Evolutionary conservation across 2,113 vertebrate genomes (phyloP).

Genomic region (Cyprichromis sp.): DNA sequence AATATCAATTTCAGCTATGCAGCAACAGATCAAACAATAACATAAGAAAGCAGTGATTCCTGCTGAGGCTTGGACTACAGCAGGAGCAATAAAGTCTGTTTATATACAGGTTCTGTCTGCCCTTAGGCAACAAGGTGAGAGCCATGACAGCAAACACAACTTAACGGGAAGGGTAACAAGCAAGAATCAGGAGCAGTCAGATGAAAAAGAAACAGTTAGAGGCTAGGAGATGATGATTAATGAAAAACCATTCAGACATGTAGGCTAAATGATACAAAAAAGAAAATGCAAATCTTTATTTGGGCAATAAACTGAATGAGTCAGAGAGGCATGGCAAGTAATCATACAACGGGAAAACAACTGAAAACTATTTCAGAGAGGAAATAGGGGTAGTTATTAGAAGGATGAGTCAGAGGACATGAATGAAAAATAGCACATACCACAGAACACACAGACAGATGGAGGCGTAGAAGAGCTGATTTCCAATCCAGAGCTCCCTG

Average conservation of each 20-base stretch:
- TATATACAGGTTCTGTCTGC: not conserved
- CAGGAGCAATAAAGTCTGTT: not conserved
- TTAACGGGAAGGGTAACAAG: not conserved
- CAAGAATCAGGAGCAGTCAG: not conserved
- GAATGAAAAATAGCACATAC: constrained; percentile 37
- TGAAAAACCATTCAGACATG: not conserved
- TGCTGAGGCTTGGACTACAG: not conserved
- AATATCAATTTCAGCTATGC: not conserved
- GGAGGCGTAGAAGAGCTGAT: constrained; percentile 28
- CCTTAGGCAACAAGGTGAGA: not conserved
- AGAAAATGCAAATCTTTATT: constrained; percentile 1
- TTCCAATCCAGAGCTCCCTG: constrained; percentile 29
- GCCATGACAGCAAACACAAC: not conserved
- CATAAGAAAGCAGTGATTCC: not conserved
- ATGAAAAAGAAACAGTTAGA: constrained; percentile 7
- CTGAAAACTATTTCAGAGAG: constrained; percentile 8
- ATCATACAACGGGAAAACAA: constrained; percentile 21
- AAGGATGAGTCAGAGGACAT: constrained; percentile 50
- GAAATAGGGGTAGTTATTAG: constrained; percentile 45
- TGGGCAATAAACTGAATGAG: constrained; percentile 19
- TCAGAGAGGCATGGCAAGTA: not conserved
- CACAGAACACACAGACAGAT: constrained; percentile 37
- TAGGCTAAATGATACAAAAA: not conserved
- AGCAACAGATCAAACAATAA: not conserved
- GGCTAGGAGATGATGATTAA: not conserved